phyloP scores from a whole-genome alignment of 2,113 vertebrate species.

The Hippocampus zosterae region DNA sequence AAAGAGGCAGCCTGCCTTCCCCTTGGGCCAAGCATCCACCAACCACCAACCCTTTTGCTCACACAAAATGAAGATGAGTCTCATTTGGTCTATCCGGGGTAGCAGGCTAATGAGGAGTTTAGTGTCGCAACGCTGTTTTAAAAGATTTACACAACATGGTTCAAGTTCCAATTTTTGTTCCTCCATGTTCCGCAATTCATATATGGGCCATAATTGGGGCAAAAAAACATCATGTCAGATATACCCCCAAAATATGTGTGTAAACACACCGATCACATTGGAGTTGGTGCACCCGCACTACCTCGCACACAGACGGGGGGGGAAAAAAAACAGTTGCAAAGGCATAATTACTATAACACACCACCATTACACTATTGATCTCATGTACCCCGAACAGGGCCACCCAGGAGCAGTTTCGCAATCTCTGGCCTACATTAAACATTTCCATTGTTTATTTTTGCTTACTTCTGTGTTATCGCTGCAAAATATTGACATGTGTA shows the following conservation, averaged over 20 bases:
- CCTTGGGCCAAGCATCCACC: conserved; percentile 51
- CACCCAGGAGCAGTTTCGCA: too few species aligned
- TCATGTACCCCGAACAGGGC: background rate
- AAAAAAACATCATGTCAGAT: background rate
- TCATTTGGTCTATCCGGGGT: conserved; percentile 35
- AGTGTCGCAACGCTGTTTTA: conserved; percentile 25
- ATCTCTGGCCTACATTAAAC: too few species aligned
- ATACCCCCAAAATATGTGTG: background rate
- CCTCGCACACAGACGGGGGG: background rate
- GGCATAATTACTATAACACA: background rate
- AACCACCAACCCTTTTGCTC: conserved; percentile 31
- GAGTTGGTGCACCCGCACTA: background rate
- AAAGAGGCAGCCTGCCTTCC: conserved; percentile 59
- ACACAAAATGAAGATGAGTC: conserved; percentile 39
- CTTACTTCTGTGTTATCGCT: too few species aligned
- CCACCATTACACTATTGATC: background rate
- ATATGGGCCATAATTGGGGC: background rate
- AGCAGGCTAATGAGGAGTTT: conserved; percentile 36
- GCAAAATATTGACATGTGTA: too few species aligned
- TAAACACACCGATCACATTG: background rate
- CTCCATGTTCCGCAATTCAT: background rate
- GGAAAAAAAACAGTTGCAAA: background rate
- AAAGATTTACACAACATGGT: conserved; percentile 37
- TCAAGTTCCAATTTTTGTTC: background rate
- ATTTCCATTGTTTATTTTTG: too few species aligned